Percentiles rank a stretch among this genome's conserved stretches.
Evolutionary conservation across 2,797 vertebrate genomes (phyloP).

Genomic region (Mionectes olivaceus): DNA sequence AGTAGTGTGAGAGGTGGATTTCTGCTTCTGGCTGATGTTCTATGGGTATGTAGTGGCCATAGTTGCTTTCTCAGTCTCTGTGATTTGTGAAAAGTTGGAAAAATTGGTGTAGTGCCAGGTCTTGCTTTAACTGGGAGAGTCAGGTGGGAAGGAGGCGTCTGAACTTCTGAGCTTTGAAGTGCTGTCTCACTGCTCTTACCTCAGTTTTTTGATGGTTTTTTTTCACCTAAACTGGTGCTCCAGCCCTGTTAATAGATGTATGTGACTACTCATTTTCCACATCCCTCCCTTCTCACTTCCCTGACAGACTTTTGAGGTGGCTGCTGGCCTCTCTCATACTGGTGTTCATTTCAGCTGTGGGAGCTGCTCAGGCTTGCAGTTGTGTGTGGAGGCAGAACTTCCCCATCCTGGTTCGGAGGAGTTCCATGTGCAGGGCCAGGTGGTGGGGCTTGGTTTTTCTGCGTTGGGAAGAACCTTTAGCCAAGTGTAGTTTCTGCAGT

Average conservation of each 20-base stretch:
- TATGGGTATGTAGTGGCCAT: not conserved
- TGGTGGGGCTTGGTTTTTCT: not conserved
- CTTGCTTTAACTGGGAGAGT: not conserved
- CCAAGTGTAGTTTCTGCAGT: not conserved
- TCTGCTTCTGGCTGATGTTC: not conserved
- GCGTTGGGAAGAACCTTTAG: not conserved
- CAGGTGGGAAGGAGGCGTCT: not conserved
- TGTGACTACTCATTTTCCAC: not conserved
- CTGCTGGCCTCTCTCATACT: not conserved
- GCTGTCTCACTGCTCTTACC: not conserved
- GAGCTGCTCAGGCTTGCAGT: not conserved
- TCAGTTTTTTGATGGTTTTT: not conserved
- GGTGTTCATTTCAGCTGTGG: not conserved
- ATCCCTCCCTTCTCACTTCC: not conserved
- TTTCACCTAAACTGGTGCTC: not conserved
- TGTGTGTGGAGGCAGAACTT: not conserved
- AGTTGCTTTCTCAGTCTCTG: not conserved
- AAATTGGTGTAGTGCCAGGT: not conserved
- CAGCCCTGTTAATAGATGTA: not conserved
- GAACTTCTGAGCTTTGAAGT: not conserved
- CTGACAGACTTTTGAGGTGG: not conserved
- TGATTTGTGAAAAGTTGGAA: not conserved
- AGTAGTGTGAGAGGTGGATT: not conserved
- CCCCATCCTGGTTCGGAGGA: fast-evolving
- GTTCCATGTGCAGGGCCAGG: not conserved